These are phyloP conservation scores for Apotomis capreana DNA, from an alignment of 2,888 invertebrate species.

Conservation along the genomic window DNA sequence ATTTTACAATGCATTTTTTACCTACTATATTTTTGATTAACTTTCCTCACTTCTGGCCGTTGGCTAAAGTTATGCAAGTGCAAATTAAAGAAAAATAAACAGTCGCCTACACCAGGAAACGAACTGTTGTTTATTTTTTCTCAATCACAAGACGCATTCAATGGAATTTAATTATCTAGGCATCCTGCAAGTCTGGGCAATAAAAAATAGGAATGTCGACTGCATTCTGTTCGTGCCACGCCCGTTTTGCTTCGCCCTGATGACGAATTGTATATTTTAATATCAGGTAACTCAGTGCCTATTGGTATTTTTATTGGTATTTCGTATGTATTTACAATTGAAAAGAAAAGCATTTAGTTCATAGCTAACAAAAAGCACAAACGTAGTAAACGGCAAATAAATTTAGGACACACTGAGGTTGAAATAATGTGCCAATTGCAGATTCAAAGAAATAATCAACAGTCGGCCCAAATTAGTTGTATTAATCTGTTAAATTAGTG, in stretches of 20 bases:
- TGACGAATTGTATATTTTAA: not conserved
- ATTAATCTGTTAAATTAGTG: too few species aligned
- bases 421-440: too few species aligned
- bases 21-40: too few species aligned
- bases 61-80: constrained; percentile 15
- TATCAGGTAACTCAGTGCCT: not conserved
- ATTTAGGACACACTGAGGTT: too few species aligned
- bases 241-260: constrained; percentile 15
- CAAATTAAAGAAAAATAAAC: constrained; percentile 9
- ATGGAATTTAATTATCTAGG: constrained; percentile 37
- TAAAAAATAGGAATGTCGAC: constrained; percentile 37
- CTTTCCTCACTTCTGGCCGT: not conserved
- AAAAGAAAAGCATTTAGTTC: too few species aligned
- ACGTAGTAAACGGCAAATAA: too few species aligned
- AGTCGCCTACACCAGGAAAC: constrained; percentile 21
- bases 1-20: not conserved
- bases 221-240: constrained; percentile 18
- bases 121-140: constrained; percentile 28
- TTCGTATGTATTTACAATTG: too few species aligned
- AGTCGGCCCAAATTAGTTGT: too few species aligned
- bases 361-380: too few species aligned
- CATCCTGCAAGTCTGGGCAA: constrained; percentile 23
- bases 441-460: too few species aligned
- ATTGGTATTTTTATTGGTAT: too few species aligned
- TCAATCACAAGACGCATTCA: constrained; percentile 11